Conservation (phyloP, 2,888 invertebrate genomes). For the Strigamia crassipes region DNA sequence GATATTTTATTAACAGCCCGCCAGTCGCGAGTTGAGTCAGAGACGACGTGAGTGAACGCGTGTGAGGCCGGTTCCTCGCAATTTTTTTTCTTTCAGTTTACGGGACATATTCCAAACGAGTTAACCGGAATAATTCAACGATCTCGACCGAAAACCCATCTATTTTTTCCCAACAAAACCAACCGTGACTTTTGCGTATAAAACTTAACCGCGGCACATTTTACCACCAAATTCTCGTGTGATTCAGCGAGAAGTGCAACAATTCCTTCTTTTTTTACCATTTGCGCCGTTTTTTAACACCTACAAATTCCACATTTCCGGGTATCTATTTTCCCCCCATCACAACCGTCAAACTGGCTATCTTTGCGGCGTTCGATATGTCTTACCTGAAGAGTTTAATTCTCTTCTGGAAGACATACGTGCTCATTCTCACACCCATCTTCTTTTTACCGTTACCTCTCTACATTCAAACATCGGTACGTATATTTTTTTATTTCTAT, state of each 20-base stretch:
- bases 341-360: constrained; percentile 74
- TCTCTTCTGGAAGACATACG: constrained; percentile 71
- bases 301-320: not conserved
- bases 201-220: not conserved
- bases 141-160: not conserved
- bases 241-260: not conserved
- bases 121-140: not conserved
- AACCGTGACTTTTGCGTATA: not conserved
- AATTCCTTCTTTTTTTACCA: not conserved
- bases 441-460: constrained; percentile 66
- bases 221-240: constrained; percentile 20
- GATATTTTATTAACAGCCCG: constrained; percentile 23
- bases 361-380: constrained; percentile 45
- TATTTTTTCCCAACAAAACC: not conserved
- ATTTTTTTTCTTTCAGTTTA: not conserved
- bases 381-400: constrained; percentile 47
- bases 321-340: constrained; percentile 57
- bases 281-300: not conserved
- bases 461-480: constrained; percentile 49
- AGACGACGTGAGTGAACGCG: constrained; percentile 23
- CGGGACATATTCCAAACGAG: not conserved
- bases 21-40: constrained; percentile 19
- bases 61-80: constrained; percentile 10
- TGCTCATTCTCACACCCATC: constrained; percentile 72
- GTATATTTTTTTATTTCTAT: constrained; percentile 40